phyloP scores from a whole-genome alignment of 1,140 invertebrate species.

The Drosophila ironensis region DNA sequence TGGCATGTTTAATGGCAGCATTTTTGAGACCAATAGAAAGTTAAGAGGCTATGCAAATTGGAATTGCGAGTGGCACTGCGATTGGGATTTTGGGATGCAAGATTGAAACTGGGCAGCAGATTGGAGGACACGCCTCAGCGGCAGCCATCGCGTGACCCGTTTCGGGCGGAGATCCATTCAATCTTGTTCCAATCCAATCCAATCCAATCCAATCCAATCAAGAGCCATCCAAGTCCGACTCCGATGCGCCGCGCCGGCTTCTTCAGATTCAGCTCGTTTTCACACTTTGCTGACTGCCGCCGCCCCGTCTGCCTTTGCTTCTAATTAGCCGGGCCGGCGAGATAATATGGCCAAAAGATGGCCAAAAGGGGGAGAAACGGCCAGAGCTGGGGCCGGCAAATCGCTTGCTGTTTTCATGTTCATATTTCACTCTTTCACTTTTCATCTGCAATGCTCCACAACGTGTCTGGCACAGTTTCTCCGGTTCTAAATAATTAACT shows the following conservation, averaged over 20 bases:
- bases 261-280: constrained; percentile 43
- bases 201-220: constrained; percentile 32
- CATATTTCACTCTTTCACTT: constrained; percentile 37
- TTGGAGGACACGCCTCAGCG: constrained; percentile 33
- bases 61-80: constrained; percentile 1
- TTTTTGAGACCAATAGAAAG: background rate
- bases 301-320: constrained; percentile 39
- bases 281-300: constrained; percentile 64
- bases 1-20: background rate
- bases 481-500: constrained; percentile 4
- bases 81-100: constrained; percentile 1
- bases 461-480: constrained; percentile 25
- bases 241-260: background rate
- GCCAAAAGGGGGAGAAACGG: background rate
- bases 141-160: constrained; percentile 52
- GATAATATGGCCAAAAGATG: background rate
- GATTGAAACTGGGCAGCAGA: constrained; percentile 11
- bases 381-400: background rate
- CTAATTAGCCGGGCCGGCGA: constrained; percentile 48
- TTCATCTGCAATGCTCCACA: background rate
- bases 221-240: constrained; percentile 29
- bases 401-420: constrained; percentile 1
- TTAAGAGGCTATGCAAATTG: constrained; percentile 65
- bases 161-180: constrained; percentile 5
- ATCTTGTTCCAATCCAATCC: constrained; percentile 19